Conservation (phyloP, 2,113 vertebrate genomes). For the Toxotes chatareus region DNA sequence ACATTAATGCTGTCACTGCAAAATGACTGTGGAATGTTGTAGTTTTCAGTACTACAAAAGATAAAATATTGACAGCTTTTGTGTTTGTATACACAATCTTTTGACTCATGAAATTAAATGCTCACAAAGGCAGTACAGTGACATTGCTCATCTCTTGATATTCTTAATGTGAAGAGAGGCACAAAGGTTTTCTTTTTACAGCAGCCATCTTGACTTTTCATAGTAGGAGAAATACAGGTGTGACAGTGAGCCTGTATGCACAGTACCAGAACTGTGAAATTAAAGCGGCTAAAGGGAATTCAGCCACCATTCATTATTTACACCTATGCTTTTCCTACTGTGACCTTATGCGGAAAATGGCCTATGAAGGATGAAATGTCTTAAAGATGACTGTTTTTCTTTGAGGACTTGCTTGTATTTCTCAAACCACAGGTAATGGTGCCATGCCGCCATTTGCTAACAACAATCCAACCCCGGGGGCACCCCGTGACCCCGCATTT, state of each 20-base stretch:
- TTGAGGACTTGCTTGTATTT: not conserved
- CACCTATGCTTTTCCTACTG: not conserved
- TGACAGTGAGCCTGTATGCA: not conserved
- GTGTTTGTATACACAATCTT: no score
- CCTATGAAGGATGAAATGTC: not conserved
- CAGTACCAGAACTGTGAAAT: not conserved
- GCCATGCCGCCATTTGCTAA: constrained; percentile 83
- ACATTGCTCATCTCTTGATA: no score
- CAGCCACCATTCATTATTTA: not conserved
- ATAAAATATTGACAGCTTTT: not conserved
- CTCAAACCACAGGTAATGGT: constrained; percentile 87
- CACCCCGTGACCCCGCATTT: constrained; percentile 82
- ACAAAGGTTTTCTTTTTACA: not conserved
- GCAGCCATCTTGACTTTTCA: not conserved
- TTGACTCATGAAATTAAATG: not conserved
- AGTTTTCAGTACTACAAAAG: not conserved
- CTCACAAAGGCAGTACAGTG: not conserved
- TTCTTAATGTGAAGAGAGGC: no score
- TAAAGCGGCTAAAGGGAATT: not conserved
- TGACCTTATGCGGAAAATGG: not conserved
- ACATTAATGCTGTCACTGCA: not conserved
- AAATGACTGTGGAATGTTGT: not conserved
- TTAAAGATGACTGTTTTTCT: not conserved
- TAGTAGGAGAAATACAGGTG: not conserved
- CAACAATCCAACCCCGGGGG: constrained; percentile 80